Evolutionary conservation across 2,113 vertebrate species (phyloP).

Genomic region (Zosterops japonicus): DNA sequence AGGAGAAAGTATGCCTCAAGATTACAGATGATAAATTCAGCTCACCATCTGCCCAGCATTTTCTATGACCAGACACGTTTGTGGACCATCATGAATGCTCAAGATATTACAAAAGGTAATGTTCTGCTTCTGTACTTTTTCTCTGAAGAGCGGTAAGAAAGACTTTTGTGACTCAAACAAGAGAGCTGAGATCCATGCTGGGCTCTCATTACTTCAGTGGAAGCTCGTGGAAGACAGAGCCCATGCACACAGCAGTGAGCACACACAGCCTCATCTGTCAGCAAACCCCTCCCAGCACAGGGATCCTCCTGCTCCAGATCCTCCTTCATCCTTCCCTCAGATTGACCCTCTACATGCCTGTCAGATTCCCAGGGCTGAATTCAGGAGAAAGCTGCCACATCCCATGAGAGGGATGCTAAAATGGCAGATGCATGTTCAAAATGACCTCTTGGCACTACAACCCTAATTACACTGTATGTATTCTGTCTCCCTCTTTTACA

Average conservation of each 20-base stretch:
- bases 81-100: neutral
- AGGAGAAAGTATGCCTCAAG: neutral
- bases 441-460: neutral
- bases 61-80: neutral
- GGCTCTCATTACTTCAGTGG: neutral
- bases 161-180: neutral
- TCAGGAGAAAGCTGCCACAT: neutral
- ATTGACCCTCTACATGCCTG: neutral
- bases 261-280: neutral
- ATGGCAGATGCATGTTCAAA: neutral
- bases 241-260: fast-evolving
- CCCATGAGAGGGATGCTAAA: neutral
- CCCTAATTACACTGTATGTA: neutral
- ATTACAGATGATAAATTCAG: neutral
- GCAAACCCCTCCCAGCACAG: neutral
- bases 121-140: neutral
- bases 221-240: fast-evolving
- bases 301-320: slow-evolving; percentile 7
- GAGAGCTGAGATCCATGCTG: neutral
- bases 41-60: neutral
- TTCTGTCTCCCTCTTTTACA: neutral
- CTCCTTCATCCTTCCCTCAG: neutral
- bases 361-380: neutral
- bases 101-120: neutral
- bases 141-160: neutral